phyloP scores from a whole-genome alignment of 2,797 vertebrate species.

The Pangasius larnaudii region DNA sequence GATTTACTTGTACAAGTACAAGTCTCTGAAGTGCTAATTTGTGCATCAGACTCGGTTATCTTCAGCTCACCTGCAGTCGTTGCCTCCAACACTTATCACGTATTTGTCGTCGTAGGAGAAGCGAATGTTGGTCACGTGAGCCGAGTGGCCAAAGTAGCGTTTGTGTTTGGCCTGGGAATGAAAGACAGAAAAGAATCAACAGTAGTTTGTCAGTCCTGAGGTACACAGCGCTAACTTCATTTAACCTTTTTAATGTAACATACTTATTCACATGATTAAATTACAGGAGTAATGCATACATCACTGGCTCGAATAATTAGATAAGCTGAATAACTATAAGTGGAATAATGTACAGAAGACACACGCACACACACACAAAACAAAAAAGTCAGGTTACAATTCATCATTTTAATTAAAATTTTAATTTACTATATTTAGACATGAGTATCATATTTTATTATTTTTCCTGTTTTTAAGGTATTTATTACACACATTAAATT shows the following conservation, averaged over 20 bases:
- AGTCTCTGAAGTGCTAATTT: not conserved
- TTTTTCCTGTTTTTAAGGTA: not conserved
- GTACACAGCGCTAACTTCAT: not conserved
- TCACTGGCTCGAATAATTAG: not conserved
- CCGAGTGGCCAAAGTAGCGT: slow-evolving; percentile 92
- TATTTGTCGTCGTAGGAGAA: slow-evolving; percentile 94
- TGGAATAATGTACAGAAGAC: not conserved
- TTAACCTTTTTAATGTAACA: not conserved
- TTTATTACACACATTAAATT: not conserved
- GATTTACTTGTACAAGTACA: not conserved
- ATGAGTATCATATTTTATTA: not conserved
- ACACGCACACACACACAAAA: not conserved
- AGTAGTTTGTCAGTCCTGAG: not conserved
- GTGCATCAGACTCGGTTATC: not conserved
- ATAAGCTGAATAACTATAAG: not conserved
- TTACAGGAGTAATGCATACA: not conserved
- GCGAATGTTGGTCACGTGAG: slow-evolving; percentile 91
- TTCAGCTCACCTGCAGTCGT: slow-evolving; percentile 88
- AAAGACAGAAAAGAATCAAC: not conserved
- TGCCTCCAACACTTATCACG: slow-evolving; percentile 90
- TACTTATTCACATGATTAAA: not conserved
- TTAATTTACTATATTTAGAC: not conserved
- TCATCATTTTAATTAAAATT: not conserved
- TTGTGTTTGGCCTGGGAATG: slow-evolving; percentile 90
- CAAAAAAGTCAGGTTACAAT: not conserved